These are phyloP conservation scores for Stigmatopora argus DNA, from an alignment of 2,113 vertebrate genomes.

Conservation along the genomic window DNA sequence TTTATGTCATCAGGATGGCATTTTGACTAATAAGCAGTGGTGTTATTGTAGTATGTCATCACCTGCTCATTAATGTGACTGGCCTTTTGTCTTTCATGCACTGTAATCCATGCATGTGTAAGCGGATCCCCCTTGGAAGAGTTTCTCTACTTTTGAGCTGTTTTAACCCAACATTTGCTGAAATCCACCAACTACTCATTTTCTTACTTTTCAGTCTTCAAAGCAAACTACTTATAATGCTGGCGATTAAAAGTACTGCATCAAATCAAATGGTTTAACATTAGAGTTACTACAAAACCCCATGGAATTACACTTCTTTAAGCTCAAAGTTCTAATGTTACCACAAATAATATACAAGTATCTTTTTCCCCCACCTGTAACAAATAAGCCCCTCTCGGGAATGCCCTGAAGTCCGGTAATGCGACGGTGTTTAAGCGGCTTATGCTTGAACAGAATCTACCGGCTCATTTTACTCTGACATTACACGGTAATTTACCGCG, in stretches of 20 bases:
- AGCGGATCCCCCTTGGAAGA: constrained; percentile 57
- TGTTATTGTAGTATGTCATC: constrained; percentile 13
- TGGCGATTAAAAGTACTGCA: constrained; percentile 12
- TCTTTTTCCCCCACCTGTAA: no score
- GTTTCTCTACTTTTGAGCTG: constrained; percentile 57
- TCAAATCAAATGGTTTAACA: neutral
- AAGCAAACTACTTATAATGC: constrained; percentile 15
- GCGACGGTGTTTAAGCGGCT: no score
- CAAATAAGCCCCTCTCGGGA: no score
- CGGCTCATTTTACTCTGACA: no score
- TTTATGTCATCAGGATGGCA: constrained; percentile 12
- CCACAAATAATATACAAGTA: no score
- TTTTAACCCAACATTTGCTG: constrained; percentile 45
- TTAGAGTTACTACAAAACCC: neutral
- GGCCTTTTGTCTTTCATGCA: constrained; percentile 52
- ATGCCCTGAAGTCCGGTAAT: no score
- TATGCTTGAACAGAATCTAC: no score
- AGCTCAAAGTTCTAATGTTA: neutral
- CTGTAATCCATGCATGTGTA: constrained; percentile 64
- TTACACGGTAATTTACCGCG: no score
- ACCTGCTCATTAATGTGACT: constrained; percentile 50
- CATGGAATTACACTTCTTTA: neutral
- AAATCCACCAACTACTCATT: constrained; percentile 51
- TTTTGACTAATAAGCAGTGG: neutral
- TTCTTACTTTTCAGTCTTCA: constrained; percentile 33